Evolutionary conservation across 2,797 vertebrate genomes (phyloP).

Genomic region (Meda fulgida): DNA sequence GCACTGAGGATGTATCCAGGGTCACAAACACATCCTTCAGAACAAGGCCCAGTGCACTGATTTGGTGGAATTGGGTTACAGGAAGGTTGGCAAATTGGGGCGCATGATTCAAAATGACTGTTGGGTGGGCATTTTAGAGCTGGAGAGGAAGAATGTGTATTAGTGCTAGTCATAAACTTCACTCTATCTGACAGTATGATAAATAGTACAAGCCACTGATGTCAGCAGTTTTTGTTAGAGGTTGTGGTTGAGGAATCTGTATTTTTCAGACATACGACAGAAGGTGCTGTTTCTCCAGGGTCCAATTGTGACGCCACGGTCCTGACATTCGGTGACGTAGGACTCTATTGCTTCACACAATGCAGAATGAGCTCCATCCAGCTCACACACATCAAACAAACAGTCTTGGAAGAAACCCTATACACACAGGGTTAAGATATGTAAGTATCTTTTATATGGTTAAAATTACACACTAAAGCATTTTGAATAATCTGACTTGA

Average conservation of each 20-base stretch:
- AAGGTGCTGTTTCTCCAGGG: slow-evolving; percentile 78
- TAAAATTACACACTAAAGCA: neutral
- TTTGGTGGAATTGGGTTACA: slow-evolving; percentile 63
- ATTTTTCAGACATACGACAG: slow-evolving; percentile 68
- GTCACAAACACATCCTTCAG: slow-evolving; percentile 77
- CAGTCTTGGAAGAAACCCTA: slow-evolving; percentile 78
- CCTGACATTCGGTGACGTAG: slow-evolving; percentile 79
- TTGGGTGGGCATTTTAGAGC: slow-evolving; percentile 72
- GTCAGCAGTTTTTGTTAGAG: neutral
- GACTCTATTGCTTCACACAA: slow-evolving; percentile 80
- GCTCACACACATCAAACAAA: slow-evolving; percentile 78
- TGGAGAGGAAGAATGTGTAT: slow-evolving; percentile 49
- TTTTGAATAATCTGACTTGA: neutral
- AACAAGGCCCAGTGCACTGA: slow-evolving; percentile 69
- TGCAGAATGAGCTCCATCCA: slow-evolving; percentile 72
- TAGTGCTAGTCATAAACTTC: neutral
- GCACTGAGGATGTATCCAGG: slow-evolving; percentile 76
- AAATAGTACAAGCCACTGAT: neutral
- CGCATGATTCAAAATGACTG: slow-evolving; percentile 78
- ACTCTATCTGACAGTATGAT: neutral
- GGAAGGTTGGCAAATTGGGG: slow-evolving; percentile 75
- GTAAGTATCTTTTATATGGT: neutral
- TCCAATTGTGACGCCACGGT: slow-evolving; percentile 72
- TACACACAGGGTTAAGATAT: slow-evolving; percentile 44
- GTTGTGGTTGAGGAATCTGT: neutral